These are phyloP conservation scores for Hyphantria cunea DNA, from an alignment of 1,140 invertebrate genomes.

Conservation along the genomic window DNA sequence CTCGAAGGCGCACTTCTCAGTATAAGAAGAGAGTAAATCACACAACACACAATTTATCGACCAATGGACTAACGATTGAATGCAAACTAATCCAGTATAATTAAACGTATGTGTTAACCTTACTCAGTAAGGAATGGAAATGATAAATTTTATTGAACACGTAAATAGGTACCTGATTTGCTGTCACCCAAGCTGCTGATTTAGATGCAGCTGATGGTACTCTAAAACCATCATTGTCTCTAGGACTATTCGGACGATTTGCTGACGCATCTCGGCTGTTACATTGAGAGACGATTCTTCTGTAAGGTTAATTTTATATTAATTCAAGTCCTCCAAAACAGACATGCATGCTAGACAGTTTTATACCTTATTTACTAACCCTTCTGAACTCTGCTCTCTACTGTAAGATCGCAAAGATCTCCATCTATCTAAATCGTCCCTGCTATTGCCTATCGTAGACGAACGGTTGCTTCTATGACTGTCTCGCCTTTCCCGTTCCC, in stretches of 20 bases:
- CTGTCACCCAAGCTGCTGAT: constrained; percentile 47
- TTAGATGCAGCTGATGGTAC: constrained; percentile 52
- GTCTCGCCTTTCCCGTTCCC: constrained; percentile 66
- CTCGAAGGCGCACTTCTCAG: too few relatives aligned
- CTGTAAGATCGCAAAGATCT: constrained; percentile 71
- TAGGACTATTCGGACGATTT: constrained; percentile 62
- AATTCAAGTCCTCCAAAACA: constrained; percentile 2
- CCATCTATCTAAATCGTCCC: constrained; percentile 74
- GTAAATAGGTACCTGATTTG: constrained; percentile 38
- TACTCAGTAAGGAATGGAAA: too few relatives aligned
- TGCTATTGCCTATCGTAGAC: constrained; percentile 72
- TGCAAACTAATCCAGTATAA: too few relatives aligned
- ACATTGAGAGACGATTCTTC: constrained; percentile 75
- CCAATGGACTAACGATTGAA: too few relatives aligned
- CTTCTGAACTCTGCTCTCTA: constrained; percentile 71
- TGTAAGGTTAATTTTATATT: constrained; percentile 24
- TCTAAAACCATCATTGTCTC: constrained; percentile 68
- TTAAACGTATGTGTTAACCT: too few relatives aligned
- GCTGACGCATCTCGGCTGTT: constrained; percentile 70
- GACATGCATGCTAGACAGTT: constrained; percentile 5
- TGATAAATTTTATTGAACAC: too few relatives aligned
- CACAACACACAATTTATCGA: too few relatives aligned
- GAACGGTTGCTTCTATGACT: constrained; percentile 73
- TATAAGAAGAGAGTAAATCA: too few relatives aligned
- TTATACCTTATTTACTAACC: constrained; percentile 40